Percentiles rank a stretch among this genome's conserved stretches.
These are phyloP conservation scores for Nothobranchius furzeri DNA, from an alignment of 2,113 vertebrate genomes.

Conservation along the genomic window DNA sequence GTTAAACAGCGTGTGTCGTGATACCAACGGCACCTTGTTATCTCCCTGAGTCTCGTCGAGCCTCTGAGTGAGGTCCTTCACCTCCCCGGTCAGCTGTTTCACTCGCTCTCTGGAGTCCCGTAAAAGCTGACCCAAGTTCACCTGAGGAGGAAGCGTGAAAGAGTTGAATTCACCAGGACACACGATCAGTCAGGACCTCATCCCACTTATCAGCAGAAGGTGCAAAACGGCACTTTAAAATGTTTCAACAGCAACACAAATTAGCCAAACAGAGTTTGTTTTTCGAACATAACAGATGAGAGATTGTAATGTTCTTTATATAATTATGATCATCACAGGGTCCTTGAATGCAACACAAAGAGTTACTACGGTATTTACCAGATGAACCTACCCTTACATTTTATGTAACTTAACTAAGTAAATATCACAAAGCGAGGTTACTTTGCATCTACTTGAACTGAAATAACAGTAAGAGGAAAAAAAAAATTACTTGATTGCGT, in stretches of 20 bases:
- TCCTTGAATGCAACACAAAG: too few relatives aligned
- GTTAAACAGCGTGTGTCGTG: background rate
- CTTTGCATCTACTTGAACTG: background rate
- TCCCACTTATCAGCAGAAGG: background rate
- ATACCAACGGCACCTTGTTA: slow-evolving; percentile 87
- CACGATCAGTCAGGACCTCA: background rate
- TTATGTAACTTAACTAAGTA: too few relatives aligned
- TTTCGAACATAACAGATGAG: background rate
- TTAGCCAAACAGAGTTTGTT: background rate
- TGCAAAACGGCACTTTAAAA: background rate
- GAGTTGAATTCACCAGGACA: background rate
- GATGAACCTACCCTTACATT: too few relatives aligned
- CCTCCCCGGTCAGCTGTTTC: slow-evolving; percentile 88
- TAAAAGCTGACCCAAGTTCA: slow-evolving; percentile 90
- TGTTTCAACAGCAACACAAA: background rate
- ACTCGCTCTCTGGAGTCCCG: slow-evolving; percentile 88
- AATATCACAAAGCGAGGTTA: background rate
- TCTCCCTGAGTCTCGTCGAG: slow-evolving; percentile 93
- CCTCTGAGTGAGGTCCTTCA: slow-evolving; percentile 92
- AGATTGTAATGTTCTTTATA: too few relatives aligned
- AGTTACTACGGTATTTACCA: too few relatives aligned
- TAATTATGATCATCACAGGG: too few relatives aligned
- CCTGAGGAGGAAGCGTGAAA: slow-evolving; percentile 71
- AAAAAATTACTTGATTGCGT: slow-evolving; percentile 88
- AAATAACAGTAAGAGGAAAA: background rate